Evolutionary conservation across 2,797 vertebrate species (phyloP).

Genomic region (Spea hammondii): DNA sequence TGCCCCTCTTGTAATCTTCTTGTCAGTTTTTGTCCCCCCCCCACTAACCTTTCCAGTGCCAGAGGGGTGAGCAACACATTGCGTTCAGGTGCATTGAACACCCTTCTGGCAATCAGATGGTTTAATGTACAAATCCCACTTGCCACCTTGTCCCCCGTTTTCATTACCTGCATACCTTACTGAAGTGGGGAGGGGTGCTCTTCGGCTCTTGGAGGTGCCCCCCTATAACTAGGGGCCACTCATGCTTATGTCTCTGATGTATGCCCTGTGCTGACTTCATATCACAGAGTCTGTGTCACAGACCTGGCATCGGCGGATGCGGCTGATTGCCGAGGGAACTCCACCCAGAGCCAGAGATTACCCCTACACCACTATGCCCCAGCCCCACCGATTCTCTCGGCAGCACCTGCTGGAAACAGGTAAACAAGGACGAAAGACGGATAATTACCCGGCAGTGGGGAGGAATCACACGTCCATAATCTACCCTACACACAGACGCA

Average conservation of each 20-base stretch:
- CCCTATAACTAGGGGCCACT: neutral
- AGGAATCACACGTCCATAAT: neutral
- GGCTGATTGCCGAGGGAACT: constrained; percentile 4
- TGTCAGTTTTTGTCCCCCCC: neutral
- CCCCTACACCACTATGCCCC: constrained; percentile 8
- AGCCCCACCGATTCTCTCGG: constrained; percentile 7
- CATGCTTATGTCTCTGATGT: constrained; percentile 4
- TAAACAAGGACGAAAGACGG: neutral
- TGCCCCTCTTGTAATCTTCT: neutral
- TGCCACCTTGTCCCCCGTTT: constrained; percentile 1
- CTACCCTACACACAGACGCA: neutral
- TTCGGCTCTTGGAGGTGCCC: constrained; percentile 6
- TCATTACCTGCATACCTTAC: constrained; percentile 2
- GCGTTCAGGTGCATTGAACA: neutral
- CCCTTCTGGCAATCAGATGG: neutral
- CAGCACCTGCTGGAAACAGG: constrained; percentile 1
- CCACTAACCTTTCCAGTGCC: neutral
- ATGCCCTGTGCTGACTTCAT: constrained; percentile 11
- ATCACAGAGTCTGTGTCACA: constrained; percentile 12
- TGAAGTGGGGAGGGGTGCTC: constrained; percentile 9
- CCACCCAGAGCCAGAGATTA: constrained; percentile 9
- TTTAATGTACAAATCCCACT: neutral
- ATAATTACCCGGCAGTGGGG: neutral
- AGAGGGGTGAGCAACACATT: neutral
- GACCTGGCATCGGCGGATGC: constrained; percentile 6